These are phyloP conservation scores for Buathra laborator DNA, from an alignment of 2,888 invertebrate genomes.

Conservation along the genomic window DNA sequence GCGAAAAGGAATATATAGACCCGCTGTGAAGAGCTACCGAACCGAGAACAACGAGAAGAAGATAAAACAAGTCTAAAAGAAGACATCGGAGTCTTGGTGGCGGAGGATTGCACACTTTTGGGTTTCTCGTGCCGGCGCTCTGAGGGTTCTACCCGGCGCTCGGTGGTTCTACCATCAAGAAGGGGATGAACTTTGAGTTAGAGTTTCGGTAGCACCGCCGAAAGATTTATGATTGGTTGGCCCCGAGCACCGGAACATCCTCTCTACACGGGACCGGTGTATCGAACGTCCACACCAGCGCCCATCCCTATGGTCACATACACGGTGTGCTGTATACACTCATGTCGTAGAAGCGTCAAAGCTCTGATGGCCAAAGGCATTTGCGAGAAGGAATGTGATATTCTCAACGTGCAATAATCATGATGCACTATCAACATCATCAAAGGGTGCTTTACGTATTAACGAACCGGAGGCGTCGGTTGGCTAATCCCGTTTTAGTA, in stretches of 20 bases:
- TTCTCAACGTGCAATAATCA: background rate
- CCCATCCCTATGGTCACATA: background rate
- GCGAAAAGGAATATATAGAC: background rate
- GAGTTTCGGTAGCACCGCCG: constrained; percentile 33
- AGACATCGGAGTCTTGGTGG: constrained; percentile 23
- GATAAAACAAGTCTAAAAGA: constrained; percentile 21
- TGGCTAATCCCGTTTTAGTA: background rate
- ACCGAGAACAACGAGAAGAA: constrained; percentile 29
- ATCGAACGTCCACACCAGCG: constrained; percentile 30
- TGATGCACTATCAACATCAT: background rate
- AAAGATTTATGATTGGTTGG: constrained; percentile 52
- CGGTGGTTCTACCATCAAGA: background rate
- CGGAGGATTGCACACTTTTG: constrained; percentile 2
- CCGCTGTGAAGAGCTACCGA: constrained; percentile 2
- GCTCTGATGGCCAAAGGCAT: constrained; percentile 2
- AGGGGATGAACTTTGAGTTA: constrained; percentile 44
- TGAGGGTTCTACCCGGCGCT: constrained; percentile 7
- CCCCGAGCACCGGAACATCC: constrained; percentile 13
- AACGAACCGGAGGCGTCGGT: background rate
- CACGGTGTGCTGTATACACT: background rate
- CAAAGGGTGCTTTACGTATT: background rate
- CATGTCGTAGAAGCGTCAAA: background rate
- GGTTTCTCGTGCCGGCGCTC: constrained; percentile 14
- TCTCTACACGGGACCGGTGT: constrained; percentile 8
- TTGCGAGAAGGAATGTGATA: background rate